Evolutionary conservation across 2,113 vertebrate species (phyloP).

Genomic region (Dicerorhinus sumatrensis): DNA sequence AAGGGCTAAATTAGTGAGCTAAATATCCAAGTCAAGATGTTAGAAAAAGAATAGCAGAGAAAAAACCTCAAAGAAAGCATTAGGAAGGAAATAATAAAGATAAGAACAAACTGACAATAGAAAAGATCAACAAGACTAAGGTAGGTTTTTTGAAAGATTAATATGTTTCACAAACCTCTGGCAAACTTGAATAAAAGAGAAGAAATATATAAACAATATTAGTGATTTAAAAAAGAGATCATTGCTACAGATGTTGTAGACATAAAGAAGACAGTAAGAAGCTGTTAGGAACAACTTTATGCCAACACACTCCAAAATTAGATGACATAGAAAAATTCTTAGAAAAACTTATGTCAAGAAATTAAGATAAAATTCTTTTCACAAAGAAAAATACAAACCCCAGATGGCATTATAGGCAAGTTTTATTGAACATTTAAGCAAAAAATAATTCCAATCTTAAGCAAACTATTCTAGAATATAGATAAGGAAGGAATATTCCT

Average conservation of each 20-base stretch:
- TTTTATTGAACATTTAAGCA: not conserved
- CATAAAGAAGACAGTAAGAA: not conserved
- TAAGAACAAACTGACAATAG: not conserved
- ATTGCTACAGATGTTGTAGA: not conserved
- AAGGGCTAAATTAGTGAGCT: not conserved
- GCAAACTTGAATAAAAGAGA: not conserved
- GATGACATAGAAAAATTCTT: slow-evolving; percentile 20
- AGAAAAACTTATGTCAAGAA: slow-evolving; percentile 21
- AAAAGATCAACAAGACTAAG: not conserved
- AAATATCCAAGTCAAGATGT: not conserved
- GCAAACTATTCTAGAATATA: slow-evolving; percentile 13
- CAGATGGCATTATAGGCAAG: not conserved
- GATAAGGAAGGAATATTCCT: not conserved
- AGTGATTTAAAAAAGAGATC: not conserved
- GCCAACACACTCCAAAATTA: slow-evolving; percentile 22
- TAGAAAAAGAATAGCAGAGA: not conserved
- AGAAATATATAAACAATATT: not conserved
- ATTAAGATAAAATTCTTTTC: not conserved
- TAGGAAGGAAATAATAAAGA: not conserved
- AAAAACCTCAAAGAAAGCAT: not conserved
- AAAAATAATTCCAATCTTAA: not conserved
- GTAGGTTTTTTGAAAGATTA: not conserved
- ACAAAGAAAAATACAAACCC: not conserved
- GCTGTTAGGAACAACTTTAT: not conserved
- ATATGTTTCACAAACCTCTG: not conserved